Conservation (phyloP, 2,888 invertebrate species). For the Ectemnius lituratus region DNA sequence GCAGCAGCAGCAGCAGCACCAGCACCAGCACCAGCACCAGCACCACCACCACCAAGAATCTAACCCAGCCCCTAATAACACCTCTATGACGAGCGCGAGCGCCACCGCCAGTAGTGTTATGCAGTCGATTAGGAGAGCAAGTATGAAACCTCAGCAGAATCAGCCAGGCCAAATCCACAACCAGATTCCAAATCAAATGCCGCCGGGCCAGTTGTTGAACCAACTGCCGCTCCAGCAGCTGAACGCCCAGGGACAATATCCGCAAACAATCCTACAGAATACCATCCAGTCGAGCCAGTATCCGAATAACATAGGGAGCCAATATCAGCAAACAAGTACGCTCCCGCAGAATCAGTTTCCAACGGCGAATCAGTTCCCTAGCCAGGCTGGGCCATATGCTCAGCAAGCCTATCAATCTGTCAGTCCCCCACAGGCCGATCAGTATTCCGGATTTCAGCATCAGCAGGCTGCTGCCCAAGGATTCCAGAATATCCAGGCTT, state of each 20-base stretch:
- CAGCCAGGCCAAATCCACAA: slow-evolving; percentile 73
- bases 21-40: too few species aligned
- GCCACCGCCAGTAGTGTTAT: slow-evolving; percentile 65
- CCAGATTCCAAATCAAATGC: slow-evolving; percentile 47
- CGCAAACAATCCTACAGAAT: slow-evolving; percentile 46
- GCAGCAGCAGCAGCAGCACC: too few species aligned
- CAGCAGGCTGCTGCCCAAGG: slow-evolving; percentile 59
- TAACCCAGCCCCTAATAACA: slow-evolving; percentile 67
- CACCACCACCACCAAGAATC: slow-evolving; percentile 16
- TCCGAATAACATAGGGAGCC: slow-evolving; percentile 62
- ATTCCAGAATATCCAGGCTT: slow-evolving; percentile 69
- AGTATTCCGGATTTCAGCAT: slow-evolving; percentile 60
- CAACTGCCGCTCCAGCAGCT: slow-evolving; percentile 76
- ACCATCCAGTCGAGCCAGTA: slow-evolving; percentile 51
- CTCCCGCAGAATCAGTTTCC: slow-evolving; percentile 58
- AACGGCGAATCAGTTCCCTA: slow-evolving; percentile 50
- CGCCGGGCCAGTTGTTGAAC: slow-evolving; percentile 69
- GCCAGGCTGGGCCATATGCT: slow-evolving; percentile 64
- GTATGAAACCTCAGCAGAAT: slow-evolving; percentile 77
- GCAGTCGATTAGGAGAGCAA: slow-evolving; percentile 70
- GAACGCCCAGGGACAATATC: slow-evolving; percentile 53
- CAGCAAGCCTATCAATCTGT: slow-evolving; percentile 63
- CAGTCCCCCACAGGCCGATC: slow-evolving; percentile 60
- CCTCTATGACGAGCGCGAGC: slow-evolving; percentile 31
- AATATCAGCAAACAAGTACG: slow-evolving; percentile 55